Conservation (phyloP, 2,888 invertebrate genomes). For the Beris morrisii region DNA sequence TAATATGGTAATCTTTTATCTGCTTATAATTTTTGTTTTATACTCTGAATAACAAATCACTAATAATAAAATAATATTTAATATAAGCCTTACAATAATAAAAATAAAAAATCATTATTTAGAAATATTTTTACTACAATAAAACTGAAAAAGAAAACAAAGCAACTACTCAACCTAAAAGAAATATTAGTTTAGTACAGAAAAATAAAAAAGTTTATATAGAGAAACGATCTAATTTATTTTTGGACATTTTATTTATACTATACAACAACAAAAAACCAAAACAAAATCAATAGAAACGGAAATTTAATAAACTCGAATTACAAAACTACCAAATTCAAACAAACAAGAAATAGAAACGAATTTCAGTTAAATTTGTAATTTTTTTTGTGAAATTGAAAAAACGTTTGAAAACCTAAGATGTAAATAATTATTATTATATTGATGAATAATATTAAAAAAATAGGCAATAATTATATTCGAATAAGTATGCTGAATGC, state of each 20-base stretch:
- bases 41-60: no score
- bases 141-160: constrained; percentile 1
- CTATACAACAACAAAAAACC: constrained; percentile 8
- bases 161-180: background rate
- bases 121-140: constrained; percentile 7
- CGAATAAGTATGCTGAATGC: no score
- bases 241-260: constrained; percentile 25
- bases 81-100: background rate
- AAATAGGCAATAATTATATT: no score
- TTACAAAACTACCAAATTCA: background rate
- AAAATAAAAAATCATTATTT: constrained; percentile 16
- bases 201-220: background rate
- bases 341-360: background rate
- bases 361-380: background rate
- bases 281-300: constrained; percentile 20
- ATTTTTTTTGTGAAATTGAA: constrained; percentile 1
- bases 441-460: no score
- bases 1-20: no score
- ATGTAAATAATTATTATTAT: no score
- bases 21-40: no score
- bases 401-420: constrained; percentile 3
- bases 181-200: constrained; percentile 10
- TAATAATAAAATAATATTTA: background rate
- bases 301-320: background rate
- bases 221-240: constrained; percentile 22